Conservation (phyloP, 2,797 vertebrate species). For the Manis crassicaudata region DNA sequence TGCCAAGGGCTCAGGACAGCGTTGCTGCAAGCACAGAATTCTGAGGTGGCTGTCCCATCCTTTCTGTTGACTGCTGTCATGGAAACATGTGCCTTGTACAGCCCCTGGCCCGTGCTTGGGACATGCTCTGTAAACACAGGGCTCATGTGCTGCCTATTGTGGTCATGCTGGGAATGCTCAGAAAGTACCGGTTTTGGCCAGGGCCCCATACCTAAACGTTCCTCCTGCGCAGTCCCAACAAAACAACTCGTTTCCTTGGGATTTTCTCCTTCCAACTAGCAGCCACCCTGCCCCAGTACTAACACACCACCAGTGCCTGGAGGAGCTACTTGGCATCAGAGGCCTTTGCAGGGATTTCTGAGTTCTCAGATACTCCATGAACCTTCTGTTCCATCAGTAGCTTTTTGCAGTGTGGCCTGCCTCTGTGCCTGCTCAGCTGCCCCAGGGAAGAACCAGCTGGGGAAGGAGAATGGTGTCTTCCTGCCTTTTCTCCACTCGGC, state of each 20-base stretch:
- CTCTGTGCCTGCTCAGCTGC: background rate
- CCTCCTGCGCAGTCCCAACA: background rate
- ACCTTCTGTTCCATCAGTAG: background rate
- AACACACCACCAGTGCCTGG: background rate
- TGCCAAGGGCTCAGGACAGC: background rate
- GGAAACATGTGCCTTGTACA: background rate
- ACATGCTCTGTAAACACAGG: background rate
- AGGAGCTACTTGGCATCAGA: background rate
- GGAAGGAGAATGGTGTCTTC: background rate
- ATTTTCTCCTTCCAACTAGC: background rate
- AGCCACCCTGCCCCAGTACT: background rate
- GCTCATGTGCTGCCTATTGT: rapidly evolving
- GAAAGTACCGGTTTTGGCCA: background rate
- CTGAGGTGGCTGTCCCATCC: rapidly evolving
- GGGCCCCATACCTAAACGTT: background rate
- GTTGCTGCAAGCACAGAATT: background rate
- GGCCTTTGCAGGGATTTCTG: background rate
- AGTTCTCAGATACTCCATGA: background rate
- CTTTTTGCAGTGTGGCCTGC: background rate
- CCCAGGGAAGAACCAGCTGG: background rate
- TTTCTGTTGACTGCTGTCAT: background rate
- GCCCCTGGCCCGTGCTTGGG: background rate
- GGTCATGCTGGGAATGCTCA: background rate
- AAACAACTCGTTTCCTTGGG: background rate
- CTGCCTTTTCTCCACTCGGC: background rate